These are phyloP conservation scores for Galleria mellonella DNA, from an alignment of 1,140 invertebrate species.

Conservation along the genomic window DNA sequence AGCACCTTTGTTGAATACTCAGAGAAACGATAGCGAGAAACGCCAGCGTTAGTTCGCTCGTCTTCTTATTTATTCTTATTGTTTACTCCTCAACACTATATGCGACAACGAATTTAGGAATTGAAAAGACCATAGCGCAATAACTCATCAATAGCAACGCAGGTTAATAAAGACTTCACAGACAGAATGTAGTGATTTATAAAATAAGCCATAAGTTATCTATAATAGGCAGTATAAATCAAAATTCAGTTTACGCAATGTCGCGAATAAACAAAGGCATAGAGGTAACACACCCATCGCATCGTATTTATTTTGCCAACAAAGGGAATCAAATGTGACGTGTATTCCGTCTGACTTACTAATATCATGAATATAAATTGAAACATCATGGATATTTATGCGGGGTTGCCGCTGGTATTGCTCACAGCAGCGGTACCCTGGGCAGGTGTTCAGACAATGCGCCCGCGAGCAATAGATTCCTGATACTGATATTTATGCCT, in stretches of 20 bases:
- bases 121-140: too few species aligned
- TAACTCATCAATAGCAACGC: not conserved
- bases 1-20: too few species aligned
- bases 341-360: constrained; percentile 67
- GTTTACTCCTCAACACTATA: too few species aligned
- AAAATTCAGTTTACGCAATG: too few species aligned
- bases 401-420: constrained; percentile 53
- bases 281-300: not conserved
- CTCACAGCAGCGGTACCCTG: constrained; percentile 37
- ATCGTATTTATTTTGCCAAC: constrained; percentile 48
- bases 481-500: constrained; percentile 68
- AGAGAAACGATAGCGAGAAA: too few species aligned
- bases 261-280: not conserved
- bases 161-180: not conserved
- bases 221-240: too few species aligned
- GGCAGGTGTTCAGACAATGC: constrained; percentile 65
- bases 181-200: not conserved
- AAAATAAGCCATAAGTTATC: not conserved
- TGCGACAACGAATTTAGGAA: too few species aligned
- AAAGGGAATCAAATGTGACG: constrained; percentile 69
- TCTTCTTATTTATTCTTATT: too few species aligned
- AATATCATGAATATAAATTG: constrained; percentile 75
- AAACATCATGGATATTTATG: constrained; percentile 72
- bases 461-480: constrained; percentile 56
- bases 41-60: too few species aligned